Base-by-base conservation (phyloP, 2,113 vertebrate genomes). In the Chitala chitala region DNA sequence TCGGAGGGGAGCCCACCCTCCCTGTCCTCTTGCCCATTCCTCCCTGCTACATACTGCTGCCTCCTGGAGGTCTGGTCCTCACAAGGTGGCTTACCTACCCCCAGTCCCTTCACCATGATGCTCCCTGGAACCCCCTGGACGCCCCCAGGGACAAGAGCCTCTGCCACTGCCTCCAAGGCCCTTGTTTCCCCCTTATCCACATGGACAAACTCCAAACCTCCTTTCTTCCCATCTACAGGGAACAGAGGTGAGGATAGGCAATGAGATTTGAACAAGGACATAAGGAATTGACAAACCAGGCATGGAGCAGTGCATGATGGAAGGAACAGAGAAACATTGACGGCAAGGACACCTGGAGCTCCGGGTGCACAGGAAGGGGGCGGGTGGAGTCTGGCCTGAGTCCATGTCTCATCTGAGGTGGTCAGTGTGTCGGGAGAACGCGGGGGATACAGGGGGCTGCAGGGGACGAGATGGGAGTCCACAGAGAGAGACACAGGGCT, bases 361-460 rank as follows among this genome's bases (percentile, higher is more conserved):
- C 1, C 58, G 68, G 72, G 54, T 24, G 74, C 64, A 1, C 66
- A 71, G 42, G 76, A 69, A 44, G 66, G 54, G 9, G 75, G 59
- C 1, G 76, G 75, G 2, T 78, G 69, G 0, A 76, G 71, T 44
- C 82, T 75, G 0, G 80, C 63, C 69, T 83, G 80, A 51, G 84
- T 89, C 85, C 85, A 85, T 80, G 76, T 51, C 78, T 89, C 89
- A 12, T 91, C 89, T 15, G 82, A 83, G 24, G 82, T 83, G 3
- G 83, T 82, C 1, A 84, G 86, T 0, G 85, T 85, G n/a, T 82
- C 84, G 2, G 85, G 88, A 75, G 85, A 82, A 78, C 85, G 84
- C 66, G 88, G 84, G 50, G 86, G 84, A 78, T 86, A 86, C 26
- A 84, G 78, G 0, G 86, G 85, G 69, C 84, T 87, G 72, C 64